Base-by-base conservation (phyloP, 2,888 invertebrate species). In the Sarcophaga variegata region DNA sequence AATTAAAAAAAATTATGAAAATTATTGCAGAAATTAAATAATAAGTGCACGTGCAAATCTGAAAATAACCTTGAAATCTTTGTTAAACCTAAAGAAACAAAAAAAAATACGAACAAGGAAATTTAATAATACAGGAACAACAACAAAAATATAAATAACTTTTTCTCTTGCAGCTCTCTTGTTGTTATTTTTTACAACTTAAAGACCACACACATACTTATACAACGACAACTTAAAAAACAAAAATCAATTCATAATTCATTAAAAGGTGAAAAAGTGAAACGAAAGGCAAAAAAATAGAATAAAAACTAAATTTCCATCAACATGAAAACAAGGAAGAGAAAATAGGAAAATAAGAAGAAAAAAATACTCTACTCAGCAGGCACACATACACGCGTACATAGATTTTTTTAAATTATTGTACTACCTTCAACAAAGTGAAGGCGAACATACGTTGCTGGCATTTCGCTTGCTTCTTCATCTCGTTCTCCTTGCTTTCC, bases 171-270 rank as follows among this genome's bases (percentile, higher is more conserved):
- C 60, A 64, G n/a, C 47, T 66, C 47, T 66, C 20, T n/a, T 74
- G 69, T 49, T 69, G 67, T 54, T 70, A 37, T 63, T 69, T 69
- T 49, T 49, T 63, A 63, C 63, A 70, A 63, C 54, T 14, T 54
- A 54, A 54, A 14, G 17, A 45, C 22, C 54, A 22, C 83, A 49
- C 8, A 54, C 62, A 66, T n/a, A 47, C 47, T 60, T 47, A 11
- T 20, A 22, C 63, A 64, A 49, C 79, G 63, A 67, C 77, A 74
- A 72, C 67, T 4, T n/a, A 20, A 22, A 60, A 45, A 45, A 45
- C 72, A 72, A 79, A 86, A 86, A 86, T 86, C 83, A 86, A 80
- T 80, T 83, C 86, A 83, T 77, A 83, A 86, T 78, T 85, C 47
- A 75, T 71, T 76, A 76, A 76, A 80, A 17, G 80, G 79, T 80